Conservation (phyloP, 1,140 invertebrate species). For the Cyrtorhinus lividipennis region DNA sequence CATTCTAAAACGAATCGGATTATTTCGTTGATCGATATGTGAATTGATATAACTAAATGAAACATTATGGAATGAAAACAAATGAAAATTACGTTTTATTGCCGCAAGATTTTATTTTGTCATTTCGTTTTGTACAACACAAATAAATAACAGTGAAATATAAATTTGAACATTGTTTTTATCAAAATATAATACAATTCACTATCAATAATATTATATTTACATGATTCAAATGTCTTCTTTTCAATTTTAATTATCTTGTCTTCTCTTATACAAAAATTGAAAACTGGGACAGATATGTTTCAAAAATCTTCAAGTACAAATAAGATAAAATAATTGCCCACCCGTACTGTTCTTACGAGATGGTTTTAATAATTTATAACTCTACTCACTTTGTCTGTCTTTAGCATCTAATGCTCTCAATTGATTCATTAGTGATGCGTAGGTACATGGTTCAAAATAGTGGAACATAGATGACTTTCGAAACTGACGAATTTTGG, state of each 20-base stretch:
- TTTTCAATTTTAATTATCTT: neutral
- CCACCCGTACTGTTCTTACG: neutral
- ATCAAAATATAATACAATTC: neutral
- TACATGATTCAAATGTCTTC: neutral
- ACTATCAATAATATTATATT: neutral
- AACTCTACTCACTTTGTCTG: neutral
- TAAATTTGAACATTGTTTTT: neutral
- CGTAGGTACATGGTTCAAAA: no score
- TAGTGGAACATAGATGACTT: no score
- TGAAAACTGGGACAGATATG: slow-evolving; percentile 19
- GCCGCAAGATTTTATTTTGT: neutral
- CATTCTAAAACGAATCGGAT: no score
- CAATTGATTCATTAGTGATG: no score
- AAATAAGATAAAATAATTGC: neutral
- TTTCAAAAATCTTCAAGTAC: slow-evolving; percentile 12
- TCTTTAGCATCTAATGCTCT: neutral
- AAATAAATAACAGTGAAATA: neutral
- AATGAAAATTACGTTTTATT: neutral
- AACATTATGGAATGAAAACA: neutral
- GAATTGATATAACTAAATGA: no score
- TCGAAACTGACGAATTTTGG: no score
- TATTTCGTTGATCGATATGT: no score
- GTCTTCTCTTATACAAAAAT: neutral
- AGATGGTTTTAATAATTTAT: neutral
- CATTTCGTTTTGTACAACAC: neutral